A percentile compares a stretch with the other conserved stretches of the same genome.
Conservation (phyloP, 2,797 vertebrate genomes). For the Darevskia nairensis region DNA sequence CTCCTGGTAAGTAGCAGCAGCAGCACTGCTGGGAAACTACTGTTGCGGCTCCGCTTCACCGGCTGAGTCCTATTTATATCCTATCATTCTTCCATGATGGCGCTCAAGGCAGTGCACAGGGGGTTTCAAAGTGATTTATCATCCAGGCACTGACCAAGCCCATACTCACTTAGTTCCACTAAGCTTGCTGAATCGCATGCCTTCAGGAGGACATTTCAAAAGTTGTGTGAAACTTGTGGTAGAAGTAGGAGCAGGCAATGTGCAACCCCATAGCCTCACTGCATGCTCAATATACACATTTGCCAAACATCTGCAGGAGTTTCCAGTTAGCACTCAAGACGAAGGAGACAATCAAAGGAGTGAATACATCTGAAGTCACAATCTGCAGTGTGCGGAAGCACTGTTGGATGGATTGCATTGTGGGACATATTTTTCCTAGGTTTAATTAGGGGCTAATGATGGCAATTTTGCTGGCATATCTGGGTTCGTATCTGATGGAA, state of each 20-base stretch:
- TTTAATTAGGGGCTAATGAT: conserved; percentile 20
- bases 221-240: neutral
- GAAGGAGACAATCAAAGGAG: neutral
- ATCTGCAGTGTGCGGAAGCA: too few relatives aligned
- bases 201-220: neutral
- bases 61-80: neutral
- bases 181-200: neutral
- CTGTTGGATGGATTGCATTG: neutral
- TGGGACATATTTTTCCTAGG: neutral
- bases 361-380: neutral
- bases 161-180: neutral
- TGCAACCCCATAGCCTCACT: neutral
- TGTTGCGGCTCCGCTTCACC: too few relatives aligned
- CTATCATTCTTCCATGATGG: neutral
- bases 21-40: too few relatives aligned
- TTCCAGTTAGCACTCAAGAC: neutral
- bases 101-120: neutral
- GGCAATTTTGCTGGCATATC: neutral
- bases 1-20: too few relatives aligned
- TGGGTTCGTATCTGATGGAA: neutral
- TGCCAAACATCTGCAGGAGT: neutral
- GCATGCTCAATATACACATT: neutral
- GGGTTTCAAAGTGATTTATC: neutral
- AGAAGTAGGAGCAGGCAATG: neutral
- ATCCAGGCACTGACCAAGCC: neutral